Percentiles rank a stretch among this genome's conserved stretches.
Evolutionary conservation across 1,140 invertebrate species (phyloP).

Genomic region (Listronotus bonariensis): DNA sequence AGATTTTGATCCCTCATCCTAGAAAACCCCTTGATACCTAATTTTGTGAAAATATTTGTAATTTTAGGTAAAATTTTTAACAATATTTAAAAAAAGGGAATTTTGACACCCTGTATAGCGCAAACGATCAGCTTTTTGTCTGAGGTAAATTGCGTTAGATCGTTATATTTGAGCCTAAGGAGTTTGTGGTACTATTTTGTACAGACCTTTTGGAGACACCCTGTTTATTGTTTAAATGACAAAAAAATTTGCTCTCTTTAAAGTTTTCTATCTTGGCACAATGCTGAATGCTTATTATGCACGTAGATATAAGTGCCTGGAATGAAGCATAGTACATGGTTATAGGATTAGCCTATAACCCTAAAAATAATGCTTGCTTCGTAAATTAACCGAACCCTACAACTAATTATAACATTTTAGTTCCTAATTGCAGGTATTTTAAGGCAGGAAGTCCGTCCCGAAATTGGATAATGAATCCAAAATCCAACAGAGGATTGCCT

Average conservation of each 20-base stretch:
- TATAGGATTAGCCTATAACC: conserved; percentile 4
- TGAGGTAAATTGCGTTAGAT: too few species aligned
- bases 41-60: too few species aligned
- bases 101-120: too few species aligned
- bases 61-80: too few species aligned
- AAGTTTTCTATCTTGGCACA: conserved; percentile 42
- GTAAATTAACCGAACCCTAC: conserved; percentile 38
- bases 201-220: too few species aligned
- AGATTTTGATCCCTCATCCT: too few species aligned
- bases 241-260: conserved; percentile 56
- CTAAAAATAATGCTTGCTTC: conserved; percentile 34
- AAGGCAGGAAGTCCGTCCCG: conserved; percentile 68
- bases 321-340: background rate
- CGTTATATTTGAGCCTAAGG: too few species aligned
- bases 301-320: conserved; percentile 3
- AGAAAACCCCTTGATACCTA: too few species aligned
- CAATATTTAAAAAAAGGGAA: too few species aligned
- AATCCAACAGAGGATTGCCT: conserved; percentile 50
- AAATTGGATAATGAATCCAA: conserved; percentile 59
- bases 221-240: too few species aligned
- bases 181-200: too few species aligned
- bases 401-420: conserved; percentile 43
- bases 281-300: background rate
- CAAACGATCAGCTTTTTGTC: too few species aligned
- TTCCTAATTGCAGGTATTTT: conserved; percentile 60